phyloP scores from a whole-genome alignment of 2,888 invertebrate genomes.

The Coronaproctus castanopsis region DNA sequence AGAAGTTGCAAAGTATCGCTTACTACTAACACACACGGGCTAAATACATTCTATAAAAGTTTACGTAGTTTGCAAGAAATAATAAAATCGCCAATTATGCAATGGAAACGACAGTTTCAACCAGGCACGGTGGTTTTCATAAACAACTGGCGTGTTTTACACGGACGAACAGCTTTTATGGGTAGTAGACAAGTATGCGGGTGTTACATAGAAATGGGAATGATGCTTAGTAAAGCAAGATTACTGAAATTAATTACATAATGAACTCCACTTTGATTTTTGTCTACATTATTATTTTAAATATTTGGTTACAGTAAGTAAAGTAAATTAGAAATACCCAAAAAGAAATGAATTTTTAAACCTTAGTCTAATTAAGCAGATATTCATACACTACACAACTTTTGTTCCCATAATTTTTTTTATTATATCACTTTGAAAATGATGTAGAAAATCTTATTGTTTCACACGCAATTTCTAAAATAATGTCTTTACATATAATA shows the following conservation, averaged over 20 bases:
- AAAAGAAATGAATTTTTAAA: too few relatives aligned
- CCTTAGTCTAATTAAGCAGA: too few relatives aligned
- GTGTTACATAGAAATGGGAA: constrained; percentile 50
- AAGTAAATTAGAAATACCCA: too few relatives aligned
- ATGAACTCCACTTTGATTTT: too few relatives aligned
- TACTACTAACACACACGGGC: constrained; percentile 31
- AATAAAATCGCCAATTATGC: constrained; percentile 31
- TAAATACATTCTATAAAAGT: constrained; percentile 37
- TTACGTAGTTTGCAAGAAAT: constrained; percentile 33
- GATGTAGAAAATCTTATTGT: too few relatives aligned
- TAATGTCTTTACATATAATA: too few relatives aligned
- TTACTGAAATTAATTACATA: constrained; percentile 17
- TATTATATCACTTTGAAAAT: too few relatives aligned
- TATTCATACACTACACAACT: too few relatives aligned
- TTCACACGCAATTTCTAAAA: too few relatives aligned
- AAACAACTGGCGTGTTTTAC: constrained; percentile 59
- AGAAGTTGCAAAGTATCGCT: constrained; percentile 38
- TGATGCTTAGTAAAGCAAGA: constrained; percentile 40
- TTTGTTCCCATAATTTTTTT: too few relatives aligned
- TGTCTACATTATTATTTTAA: too few relatives aligned
- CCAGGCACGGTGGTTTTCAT: constrained; percentile 52
- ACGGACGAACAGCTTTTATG: constrained; percentile 47
- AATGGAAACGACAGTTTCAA: constrained; percentile 37
- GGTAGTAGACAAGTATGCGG: constrained; percentile 46
- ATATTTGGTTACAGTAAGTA: too few relatives aligned